phyloP scores from a whole-genome alignment of 1,140 invertebrate genomes.

The Cotesia chilonis region DNA sequence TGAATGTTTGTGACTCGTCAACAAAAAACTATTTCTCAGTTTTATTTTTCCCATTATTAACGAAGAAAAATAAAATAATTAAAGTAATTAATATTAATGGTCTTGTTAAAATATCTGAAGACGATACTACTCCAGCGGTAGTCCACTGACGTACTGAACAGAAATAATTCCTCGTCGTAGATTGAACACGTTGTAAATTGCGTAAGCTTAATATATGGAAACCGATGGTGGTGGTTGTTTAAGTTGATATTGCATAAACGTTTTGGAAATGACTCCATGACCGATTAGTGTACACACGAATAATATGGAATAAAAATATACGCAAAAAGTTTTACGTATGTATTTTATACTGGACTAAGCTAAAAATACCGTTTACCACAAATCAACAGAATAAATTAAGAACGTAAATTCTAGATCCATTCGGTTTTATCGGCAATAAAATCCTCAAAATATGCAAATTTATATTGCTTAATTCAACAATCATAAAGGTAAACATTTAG shows the following conservation, averaged over 20 bases:
- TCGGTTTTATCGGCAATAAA: not conserved
- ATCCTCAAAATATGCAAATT: not conserved
- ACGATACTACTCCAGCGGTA: conserved; percentile 7
- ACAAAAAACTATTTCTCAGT: conserved; percentile 37
- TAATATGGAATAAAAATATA: not conserved
- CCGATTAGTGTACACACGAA: conserved; percentile 5
- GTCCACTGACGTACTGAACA: conserved; percentile 29
- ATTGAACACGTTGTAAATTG: conserved; percentile 22
- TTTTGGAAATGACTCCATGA: conserved; percentile 31
- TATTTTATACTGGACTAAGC: no score
- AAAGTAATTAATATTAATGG: not conserved
- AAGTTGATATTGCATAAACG: conserved; percentile 31
- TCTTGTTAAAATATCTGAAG: not conserved
- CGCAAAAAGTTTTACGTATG: not conserved
- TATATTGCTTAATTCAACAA: not conserved
- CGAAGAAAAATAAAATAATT: conserved; percentile 3
- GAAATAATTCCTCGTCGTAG: conserved; percentile 14
- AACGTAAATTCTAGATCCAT: no score
- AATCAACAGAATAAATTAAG: no score
- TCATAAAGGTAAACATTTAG: conserved; percentile 13
- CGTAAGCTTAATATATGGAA: conserved; percentile 37
- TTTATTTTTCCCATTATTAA: conserved; percentile 39
- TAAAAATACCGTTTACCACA: not conserved
- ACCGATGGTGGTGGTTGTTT: conserved; percentile 11
- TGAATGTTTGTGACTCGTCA: conserved; percentile 26